Conservation (phyloP, 2,888 invertebrate species). For the Tanytarsus gracilentus region DNA sequence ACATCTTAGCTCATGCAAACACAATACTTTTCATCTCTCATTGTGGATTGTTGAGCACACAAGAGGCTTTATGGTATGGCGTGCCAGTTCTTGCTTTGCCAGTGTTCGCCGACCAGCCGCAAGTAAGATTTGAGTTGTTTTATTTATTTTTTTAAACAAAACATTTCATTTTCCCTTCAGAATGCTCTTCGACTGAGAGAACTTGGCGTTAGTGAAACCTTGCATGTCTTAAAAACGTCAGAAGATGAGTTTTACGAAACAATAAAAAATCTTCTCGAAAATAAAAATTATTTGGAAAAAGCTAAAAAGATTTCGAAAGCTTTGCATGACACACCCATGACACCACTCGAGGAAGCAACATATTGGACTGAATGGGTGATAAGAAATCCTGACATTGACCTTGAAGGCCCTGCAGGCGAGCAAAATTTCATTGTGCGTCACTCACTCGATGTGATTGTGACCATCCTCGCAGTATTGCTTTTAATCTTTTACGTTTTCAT, state of each 20-base stretch:
- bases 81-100: constrained; percentile 29
- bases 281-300: constrained; percentile 9
- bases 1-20: constrained; percentile 26
- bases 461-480: not conserved
- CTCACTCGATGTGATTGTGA: constrained; percentile 16
- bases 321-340: constrained; percentile 3
- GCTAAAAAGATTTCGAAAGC: constrained; percentile 10
- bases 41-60: constrained; percentile 27
- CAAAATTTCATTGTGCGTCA: constrained; percentile 9
- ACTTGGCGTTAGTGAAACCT: constrained; percentile 5
- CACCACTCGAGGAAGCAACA: constrained; percentile 21
- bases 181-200: constrained; percentile 6
- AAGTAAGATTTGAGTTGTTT: too few species aligned
- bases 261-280: constrained; percentile 2
- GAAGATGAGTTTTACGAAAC: constrained; percentile 19
- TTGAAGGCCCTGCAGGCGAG: not conserved
- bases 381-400: constrained; percentile 13
- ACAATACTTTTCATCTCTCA: constrained; percentile 30
- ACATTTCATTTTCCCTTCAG: too few species aligned
- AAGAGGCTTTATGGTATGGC: constrained; percentile 27
- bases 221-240: constrained; percentile 6
- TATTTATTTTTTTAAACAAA: too few species aligned
- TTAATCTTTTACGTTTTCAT: constrained; percentile 20
- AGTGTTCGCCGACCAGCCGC: constrained; percentile 29
- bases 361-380: constrained; percentile 27